These are phyloP conservation scores for Phocoena sinus DNA, from an alignment of 2,113 vertebrate genomes.

Conservation along the genomic window DNA sequence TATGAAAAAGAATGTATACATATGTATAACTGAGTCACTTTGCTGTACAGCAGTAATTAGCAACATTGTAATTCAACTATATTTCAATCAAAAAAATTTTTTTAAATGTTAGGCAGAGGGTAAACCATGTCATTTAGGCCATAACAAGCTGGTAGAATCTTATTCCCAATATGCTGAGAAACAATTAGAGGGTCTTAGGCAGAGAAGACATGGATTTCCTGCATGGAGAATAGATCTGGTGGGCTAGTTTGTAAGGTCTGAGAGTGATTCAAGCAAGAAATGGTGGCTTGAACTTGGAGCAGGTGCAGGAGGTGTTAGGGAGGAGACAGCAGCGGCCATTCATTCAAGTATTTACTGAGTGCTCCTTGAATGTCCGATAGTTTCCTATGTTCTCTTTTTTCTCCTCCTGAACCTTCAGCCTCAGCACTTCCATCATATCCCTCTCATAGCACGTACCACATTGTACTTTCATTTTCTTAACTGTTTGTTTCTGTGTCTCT, in stretches of 20 bases:
- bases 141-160: neutral
- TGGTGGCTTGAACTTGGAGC: neutral
- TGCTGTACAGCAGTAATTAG: too few species aligned
- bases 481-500: neutral
- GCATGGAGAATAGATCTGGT: neutral
- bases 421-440: neutral
- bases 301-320: neutral
- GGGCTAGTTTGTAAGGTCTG: neutral
- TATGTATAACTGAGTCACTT: too few species aligned
- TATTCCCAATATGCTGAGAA: neutral
- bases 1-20: too few species aligned
- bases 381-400: neutral
- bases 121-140: neutral
- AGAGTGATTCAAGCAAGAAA: neutral
- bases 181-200: neutral
- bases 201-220: neutral
- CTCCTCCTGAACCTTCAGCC: neutral
- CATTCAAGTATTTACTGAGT: neutral
- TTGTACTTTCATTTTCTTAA: conserved; percentile 9
- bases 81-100: too few species aligned
- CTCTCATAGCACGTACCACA: neutral
- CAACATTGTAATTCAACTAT: too few species aligned
- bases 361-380: neutral
- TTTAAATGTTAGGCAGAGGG: neutral
- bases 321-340: neutral